A percentile compares a stretch with the other conserved stretches of the same genome.
These are phyloP conservation scores for Stegostoma tigrinum DNA, from an alignment of 2,113 vertebrate genomes.

Conservation along the genomic window DNA sequence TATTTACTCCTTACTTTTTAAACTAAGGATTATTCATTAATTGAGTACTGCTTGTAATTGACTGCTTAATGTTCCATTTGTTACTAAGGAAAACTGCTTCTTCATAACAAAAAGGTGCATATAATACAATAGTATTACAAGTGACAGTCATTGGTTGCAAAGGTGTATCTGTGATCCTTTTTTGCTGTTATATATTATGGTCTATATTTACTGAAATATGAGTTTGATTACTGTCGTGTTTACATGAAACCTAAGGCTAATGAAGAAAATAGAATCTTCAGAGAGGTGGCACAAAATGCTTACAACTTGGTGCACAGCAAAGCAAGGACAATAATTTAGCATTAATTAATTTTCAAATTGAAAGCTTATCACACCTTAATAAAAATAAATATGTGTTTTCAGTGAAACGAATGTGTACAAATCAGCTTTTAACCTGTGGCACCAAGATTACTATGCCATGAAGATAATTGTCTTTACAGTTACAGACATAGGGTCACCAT, in stretches of 20 bases:
- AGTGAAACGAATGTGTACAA: not conserved
- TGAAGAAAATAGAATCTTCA: not conserved
- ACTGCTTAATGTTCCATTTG: not conserved
- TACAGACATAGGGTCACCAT: not conserved
- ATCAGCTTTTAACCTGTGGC: not conserved
- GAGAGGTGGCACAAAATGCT: not conserved
- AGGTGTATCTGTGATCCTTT: not conserved
- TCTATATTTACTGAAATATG: not conserved
- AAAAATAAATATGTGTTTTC: not conserved
- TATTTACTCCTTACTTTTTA: not conserved
- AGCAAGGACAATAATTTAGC: not conserved
- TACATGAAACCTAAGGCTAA: not conserved
- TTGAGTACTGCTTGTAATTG: not conserved
- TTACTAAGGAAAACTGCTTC: not conserved
- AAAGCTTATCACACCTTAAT: not conserved
- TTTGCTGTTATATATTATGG: not conserved
- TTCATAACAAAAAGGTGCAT: not conserved
- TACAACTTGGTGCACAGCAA: not conserved
- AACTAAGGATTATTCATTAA: not conserved
- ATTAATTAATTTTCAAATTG: not conserved
- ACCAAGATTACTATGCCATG: not conserved
- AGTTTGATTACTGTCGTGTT: not conserved
- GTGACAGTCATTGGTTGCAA: not conserved
- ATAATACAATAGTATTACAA: not conserved
- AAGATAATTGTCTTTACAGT: not conserved